phyloP scores from a whole-genome alignment of 2,113 vertebrate species.

The Chaenocephalus aceratus region DNA sequence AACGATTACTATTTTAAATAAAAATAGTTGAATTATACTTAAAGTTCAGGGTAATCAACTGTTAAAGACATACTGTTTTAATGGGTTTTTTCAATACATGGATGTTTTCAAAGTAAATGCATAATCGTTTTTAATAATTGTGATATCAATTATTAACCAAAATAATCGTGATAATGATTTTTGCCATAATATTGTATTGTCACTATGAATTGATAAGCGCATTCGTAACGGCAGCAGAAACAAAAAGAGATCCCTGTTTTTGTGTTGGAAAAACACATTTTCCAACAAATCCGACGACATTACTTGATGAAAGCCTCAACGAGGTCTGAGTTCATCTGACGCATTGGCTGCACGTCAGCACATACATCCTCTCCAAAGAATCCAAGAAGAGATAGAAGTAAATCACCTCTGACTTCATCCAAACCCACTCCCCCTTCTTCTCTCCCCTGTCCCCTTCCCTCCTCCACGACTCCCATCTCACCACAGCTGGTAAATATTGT shows the following conservation, averaged over 20 bases:
- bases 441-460: conserved; percentile 39
- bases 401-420: conserved; percentile 54
- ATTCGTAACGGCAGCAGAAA: not conserved
- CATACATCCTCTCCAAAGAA: conserved; percentile 23
- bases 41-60: too few relatives aligned
- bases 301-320: conserved; percentile 28
- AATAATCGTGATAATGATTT: too few relatives aligned
- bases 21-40: too few relatives aligned
- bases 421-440: conserved; percentile 19
- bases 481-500: conserved; percentile 83
- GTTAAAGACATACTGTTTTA: too few relatives aligned
- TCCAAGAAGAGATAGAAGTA: conserved; percentile 42
- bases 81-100: too few relatives aligned
- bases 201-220: not conserved
- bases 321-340: conserved; percentile 47
- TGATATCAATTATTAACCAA: too few relatives aligned
- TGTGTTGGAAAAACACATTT: not conserved
- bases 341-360: conserved; percentile 13
- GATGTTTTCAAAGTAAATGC: too few relatives aligned
- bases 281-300: not conserved
- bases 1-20: too few relatives aligned
- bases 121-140: too few relatives aligned
- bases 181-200: not conserved
- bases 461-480: conserved; percentile 56
- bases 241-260: not conserved